These are phyloP conservation scores for Chloroceryle amazona DNA, from an alignment of 2,797 vertebrate species.

Conservation along the genomic window DNA sequence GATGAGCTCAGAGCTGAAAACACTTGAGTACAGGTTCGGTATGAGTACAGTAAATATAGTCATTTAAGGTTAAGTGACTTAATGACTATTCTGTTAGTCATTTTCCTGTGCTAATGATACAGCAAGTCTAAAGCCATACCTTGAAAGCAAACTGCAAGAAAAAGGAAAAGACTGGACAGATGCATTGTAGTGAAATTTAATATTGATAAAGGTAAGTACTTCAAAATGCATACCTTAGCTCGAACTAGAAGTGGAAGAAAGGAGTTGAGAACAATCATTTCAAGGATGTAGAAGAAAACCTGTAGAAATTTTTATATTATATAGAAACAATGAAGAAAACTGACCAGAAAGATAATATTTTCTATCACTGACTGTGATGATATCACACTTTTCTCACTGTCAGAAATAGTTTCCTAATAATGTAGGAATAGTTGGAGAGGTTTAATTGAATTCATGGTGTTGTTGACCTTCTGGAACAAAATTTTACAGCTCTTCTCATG, in stretches of 20 bases:
- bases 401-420: slow-evolving; percentile 17
- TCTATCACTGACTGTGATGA: not conserved
- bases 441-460: slow-evolving; percentile 35
- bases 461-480: slow-evolving; percentile 44
- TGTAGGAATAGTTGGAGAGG: not conserved
- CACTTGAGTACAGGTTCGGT: not conserved
- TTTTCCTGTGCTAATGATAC: not conserved
- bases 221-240: not conserved
- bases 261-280: not conserved
- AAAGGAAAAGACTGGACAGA: not conserved
- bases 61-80: not conserved
- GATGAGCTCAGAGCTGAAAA: not conserved
- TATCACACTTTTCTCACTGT: not conserved
- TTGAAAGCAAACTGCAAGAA: not conserved
- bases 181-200: not conserved
- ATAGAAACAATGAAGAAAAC: not conserved
- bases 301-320: not conserved
- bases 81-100: not conserved
- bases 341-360: not conserved
- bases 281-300: not conserved
- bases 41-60: not conserved
- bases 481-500: slow-evolving; percentile 9
- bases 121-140: not conserved
- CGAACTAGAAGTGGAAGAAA: not conserved
- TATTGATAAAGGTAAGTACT: not conserved